Evolutionary conservation across 2,113 vertebrate genomes (phyloP), one percentile per base, ranked within the genome.

Genomic region (Propithecus coquereli): DNA sequence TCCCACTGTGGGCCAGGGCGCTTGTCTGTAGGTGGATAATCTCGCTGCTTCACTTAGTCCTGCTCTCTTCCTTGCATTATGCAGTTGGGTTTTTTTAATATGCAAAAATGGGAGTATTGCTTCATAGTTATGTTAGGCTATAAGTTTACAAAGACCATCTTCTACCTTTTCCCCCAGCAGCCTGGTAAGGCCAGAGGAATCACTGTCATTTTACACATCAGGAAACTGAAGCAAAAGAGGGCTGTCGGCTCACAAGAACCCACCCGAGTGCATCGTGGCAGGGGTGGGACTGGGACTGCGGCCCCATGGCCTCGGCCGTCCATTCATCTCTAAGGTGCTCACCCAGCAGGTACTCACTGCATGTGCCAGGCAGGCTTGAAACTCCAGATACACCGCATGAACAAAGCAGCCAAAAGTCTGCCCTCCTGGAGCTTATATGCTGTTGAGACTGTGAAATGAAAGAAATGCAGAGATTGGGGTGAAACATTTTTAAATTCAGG

Each of bases 21-120:
- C 14, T 27, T 6, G 20, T 61, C 47, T 47, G 81, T 23, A 2
- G 5, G 1, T 0, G 14, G 34, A 6, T 27, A 30, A 0, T 14
- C 54, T 52, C 5, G 0, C 43, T 2, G 16, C 40, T 50, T 37
- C 20, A 1, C n/a, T 25, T 30, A 1, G 11, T 6, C 34, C 71
- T 30, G 5, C 16, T 52, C 74, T 59, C 52, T 73, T 61, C 27
- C 61, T 63, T 10, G 37, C 12, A 63, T n/a, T 80, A n/a, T 16
- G 52, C 32, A 8, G 3, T 54, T 54, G n/a, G 10, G 47, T 59
- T 27, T 71, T 22, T 81, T 82, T 65, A n/a, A 54, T 89, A 1
- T 73, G 65, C 32, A 37, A n/a, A 84, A 37, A 1, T 14, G 14
- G 47, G 34, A 76, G 16, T 40, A 23, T 82, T 16, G 16, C 54